phyloP scores from a whole-genome alignment of 2,888 invertebrate genomes.

The Argynnis bischoffii region DNA sequence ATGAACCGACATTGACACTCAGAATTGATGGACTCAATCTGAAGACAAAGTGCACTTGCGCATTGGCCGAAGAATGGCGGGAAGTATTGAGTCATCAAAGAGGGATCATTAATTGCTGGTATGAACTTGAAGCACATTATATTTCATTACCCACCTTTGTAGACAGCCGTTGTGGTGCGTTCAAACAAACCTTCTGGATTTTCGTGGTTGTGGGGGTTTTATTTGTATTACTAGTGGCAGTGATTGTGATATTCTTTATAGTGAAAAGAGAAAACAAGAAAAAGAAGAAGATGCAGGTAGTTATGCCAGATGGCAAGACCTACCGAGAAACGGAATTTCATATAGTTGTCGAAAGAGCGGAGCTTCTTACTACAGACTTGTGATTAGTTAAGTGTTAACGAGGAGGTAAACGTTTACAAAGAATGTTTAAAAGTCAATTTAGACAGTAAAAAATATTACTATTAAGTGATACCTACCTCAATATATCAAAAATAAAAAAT shows the following conservation, averaged over 20 bases:
- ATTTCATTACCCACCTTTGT: constrained; percentile 68
- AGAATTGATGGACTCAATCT: constrained; percentile 83
- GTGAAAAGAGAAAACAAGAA: constrained; percentile 77
- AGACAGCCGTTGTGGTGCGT: constrained; percentile 68
- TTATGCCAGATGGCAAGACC: constrained; percentile 90
- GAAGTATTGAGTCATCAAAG: constrained; percentile 61
- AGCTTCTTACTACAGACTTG: constrained; percentile 90
- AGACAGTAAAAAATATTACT: no score
- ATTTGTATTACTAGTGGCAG: constrained; percentile 70
- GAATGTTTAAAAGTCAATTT: no score
- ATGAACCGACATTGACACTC: constrained; percentile 78
- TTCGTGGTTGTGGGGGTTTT: constrained; percentile 73
- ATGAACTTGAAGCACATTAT: constrained; percentile 63
- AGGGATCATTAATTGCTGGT: constrained; percentile 71
- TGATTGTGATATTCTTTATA: constrained; percentile 74
- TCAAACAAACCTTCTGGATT: constrained; percentile 76
- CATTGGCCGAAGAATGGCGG: constrained; percentile 66
- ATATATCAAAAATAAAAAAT: constrained; percentile 45
- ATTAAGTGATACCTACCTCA: constrained; percentile 58
- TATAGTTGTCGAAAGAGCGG: constrained; percentile 92
- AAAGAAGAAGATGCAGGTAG: constrained; percentile 85
- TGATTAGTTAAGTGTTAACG: constrained; percentile 52
- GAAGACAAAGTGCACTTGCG: constrained; percentile 83
- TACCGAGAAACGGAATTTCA: constrained; percentile 93
- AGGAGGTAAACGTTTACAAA: no score